phyloP scores from a whole-genome alignment of 1,140 invertebrate genomes.

The Scylla paramamosain region DNA sequence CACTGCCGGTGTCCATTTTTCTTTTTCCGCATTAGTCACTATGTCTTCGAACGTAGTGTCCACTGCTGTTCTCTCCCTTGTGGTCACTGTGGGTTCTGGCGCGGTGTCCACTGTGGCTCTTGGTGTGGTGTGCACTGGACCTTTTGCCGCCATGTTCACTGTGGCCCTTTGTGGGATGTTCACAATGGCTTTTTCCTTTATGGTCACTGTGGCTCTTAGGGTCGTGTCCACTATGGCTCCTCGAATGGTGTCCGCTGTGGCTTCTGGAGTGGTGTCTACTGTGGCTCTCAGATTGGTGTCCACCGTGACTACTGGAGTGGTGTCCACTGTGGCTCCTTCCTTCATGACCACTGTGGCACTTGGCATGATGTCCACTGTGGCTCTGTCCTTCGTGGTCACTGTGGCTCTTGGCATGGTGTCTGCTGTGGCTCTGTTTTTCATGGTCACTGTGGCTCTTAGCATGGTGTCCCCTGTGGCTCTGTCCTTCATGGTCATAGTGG shows the following conservation, averaged over 20 bases:
- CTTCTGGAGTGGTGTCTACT: background rate
- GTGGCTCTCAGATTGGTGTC: background rate
- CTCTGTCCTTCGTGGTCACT: background rate
- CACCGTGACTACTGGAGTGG: background rate
- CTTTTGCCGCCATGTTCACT: background rate
- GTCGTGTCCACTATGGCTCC: too few relatives aligned
- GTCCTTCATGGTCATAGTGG: too few relatives aligned
- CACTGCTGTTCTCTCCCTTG: too few relatives aligned
- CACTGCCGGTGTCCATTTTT: too few relatives aligned
- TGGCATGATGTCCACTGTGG: background rate
- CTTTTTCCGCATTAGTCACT: too few relatives aligned
- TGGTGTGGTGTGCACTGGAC: too few relatives aligned
- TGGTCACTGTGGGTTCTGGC: too few relatives aligned
- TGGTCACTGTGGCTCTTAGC: background rate
- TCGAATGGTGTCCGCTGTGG: too few relatives aligned
- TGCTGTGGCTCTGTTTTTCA: background rate
- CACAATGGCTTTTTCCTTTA: background rate
- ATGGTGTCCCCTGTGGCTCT: background rate
- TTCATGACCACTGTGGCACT: background rate
- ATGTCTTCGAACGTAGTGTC: background rate
- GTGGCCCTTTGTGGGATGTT: background rate
- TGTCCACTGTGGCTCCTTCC: background rate
- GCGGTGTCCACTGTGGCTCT: too few relatives aligned
- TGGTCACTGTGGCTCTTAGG: too few relatives aligned
- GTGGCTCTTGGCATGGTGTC: background rate